Base-by-base conservation (phyloP, 2,888 invertebrate species). In the Phymatocera aterrima region DNA sequence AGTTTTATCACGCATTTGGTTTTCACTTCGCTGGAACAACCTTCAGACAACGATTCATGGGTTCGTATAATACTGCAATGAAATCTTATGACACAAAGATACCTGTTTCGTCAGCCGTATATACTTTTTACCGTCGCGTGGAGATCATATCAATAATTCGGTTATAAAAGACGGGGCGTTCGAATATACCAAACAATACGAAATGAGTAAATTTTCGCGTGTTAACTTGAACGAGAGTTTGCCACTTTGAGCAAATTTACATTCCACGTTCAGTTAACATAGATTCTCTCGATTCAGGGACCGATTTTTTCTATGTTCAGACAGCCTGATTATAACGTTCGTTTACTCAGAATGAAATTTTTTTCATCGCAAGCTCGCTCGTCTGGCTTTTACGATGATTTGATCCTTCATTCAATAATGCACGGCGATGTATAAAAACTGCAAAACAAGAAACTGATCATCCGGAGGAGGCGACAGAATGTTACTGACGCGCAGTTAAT, bases 391-490 rank as follows among this genome's bases (percentile, higher is more conserved):
- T 57, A 57, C 57, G 57, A 57, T 57, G 57, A 57, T 57, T 57
- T 57, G 57, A 28, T 57, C 57, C 37, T 34, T 43, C 5, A 5
- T 61, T 61, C 18, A 37, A 61, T 37, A 37, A 61, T 61, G n/a
- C 34, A 61, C 34, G n/a, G 15, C 18, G 61, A 61, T n/a, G 2
- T 61, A 61, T 61, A 18, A 21, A 37, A n/a, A 51, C 15, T 51
- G 51, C 51, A 18, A 21, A 64, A 37, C 37, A 34, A 64, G 61
- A 37, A 64, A 21, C 61, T 37, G 3, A 64, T 64, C 61, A 37
- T 4, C 18, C 8, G 37, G 37, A 31, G 34, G 18, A 37, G 37
- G 61, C 34, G 10, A 57, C 28, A 57, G 28, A 57, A 57, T 57
- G 57, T 24, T 24, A 57, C 28, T 28, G 28, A 57, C 28, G 57